Percentiles rank a stretch among this genome's conserved stretches.
These are phyloP conservation scores for Neosilurus mollespiculum DNA, from an alignment of 2,797 vertebrate genomes.

Conservation along the genomic window DNA sequence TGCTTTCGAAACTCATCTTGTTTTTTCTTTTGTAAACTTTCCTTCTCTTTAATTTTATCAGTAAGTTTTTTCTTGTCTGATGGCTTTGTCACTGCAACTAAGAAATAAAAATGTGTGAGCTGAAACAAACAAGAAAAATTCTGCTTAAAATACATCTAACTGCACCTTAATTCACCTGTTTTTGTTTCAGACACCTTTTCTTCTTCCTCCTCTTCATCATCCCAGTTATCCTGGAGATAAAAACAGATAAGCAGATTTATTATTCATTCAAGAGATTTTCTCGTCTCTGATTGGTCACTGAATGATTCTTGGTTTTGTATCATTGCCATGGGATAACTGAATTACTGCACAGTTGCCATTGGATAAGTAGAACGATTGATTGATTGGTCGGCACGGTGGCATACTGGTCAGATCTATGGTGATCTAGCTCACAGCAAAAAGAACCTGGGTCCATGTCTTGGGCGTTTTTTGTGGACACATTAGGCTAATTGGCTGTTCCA, in stretches of 20 bases:
- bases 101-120: not conserved
- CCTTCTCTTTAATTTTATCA: slow-evolving; percentile 87
- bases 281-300: too few species aligned
- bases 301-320: too few species aligned
- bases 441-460: too few species aligned
- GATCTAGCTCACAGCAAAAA: too few species aligned
- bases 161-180: slow-evolving; percentile 67
- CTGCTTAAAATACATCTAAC: not conserved
- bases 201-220: slow-evolving; percentile 79
- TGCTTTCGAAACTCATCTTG: slow-evolving; percentile 80
- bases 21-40: slow-evolving; percentile 79
- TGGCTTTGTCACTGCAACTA: slow-evolving; percentile 46
- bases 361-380: too few species aligned
- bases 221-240: slow-evolving; percentile 83
- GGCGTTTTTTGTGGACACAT: too few species aligned
- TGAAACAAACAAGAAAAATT: not conserved
- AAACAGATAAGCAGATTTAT: not conserved
- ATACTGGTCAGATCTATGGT: too few species aligned
- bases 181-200: slow-evolving; percentile 73
- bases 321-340: too few species aligned
- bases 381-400: too few species aligned
- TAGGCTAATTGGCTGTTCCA: too few species aligned
- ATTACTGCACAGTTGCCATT: too few species aligned
- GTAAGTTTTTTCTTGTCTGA: slow-evolving; percentile 86
- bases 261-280: too few species aligned